Evolutionary conservation across 1,140 invertebrate genomes (phyloP).

Genomic region (Drosophila rhopaloa): DNA sequence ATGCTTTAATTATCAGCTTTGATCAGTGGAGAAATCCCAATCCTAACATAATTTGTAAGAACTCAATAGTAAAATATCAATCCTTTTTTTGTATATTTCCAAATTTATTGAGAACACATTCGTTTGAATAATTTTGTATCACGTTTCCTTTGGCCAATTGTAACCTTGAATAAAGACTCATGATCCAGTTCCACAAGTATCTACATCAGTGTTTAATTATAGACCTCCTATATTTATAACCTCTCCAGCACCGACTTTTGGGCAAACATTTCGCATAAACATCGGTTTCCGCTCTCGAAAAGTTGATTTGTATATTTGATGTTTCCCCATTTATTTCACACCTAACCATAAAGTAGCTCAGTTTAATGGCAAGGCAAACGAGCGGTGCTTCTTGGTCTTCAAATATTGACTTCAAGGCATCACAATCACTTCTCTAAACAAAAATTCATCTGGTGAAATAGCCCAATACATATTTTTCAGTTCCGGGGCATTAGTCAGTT

Average conservation of each 20-base stretch:
- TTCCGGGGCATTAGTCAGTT: slow-evolving; percentile 30
- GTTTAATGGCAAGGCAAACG: slow-evolving; percentile 62
- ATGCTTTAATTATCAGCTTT: not conserved
- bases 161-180: not conserved
- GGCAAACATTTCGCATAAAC: slow-evolving; percentile 64
- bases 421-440: slow-evolving; percentile 56
- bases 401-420: slow-evolving; percentile 71
- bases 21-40: not conserved
- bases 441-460: slow-evolving; percentile 51
- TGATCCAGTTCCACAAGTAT: not conserved
- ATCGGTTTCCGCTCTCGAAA: slow-evolving; percentile 58
- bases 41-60: not conserved
- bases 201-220: slow-evolving; percentile 14
- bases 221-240: slow-evolving; percentile 36
- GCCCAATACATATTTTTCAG: slow-evolving; percentile 14
- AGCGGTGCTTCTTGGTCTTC: slow-evolving; percentile 16
- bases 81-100: too few species aligned
- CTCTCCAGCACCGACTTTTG: slow-evolving; percentile 31
- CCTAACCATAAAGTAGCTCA: slow-evolving; percentile 69
- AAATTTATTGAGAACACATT: not conserved
- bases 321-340: slow-evolving; percentile 70
- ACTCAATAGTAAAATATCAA: not conserved
- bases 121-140: not conserved
- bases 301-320: slow-evolving; percentile 52
- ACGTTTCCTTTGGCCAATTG: not conserved